These are phyloP conservation scores for Acanthopagrus latus DNA, from an alignment of 2,797 vertebrate species.

Conservation along the genomic window DNA sequence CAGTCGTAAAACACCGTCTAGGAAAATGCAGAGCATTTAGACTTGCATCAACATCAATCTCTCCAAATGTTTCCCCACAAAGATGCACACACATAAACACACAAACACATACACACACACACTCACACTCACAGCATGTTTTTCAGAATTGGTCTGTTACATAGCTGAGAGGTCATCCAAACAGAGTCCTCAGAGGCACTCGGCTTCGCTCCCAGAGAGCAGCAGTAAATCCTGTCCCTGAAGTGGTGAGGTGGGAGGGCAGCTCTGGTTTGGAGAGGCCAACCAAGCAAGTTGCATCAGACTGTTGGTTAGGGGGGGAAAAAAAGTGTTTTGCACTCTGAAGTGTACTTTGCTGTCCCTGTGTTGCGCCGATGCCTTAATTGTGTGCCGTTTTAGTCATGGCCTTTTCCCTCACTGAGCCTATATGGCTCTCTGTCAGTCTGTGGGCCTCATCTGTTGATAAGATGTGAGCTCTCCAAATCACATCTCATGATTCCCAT, in stretches of 20 bases:
- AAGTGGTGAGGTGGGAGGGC: constrained; percentile 70
- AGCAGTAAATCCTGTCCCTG: constrained; percentile 75
- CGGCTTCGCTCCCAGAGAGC: constrained; percentile 70
- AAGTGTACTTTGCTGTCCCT: constrained; percentile 22
- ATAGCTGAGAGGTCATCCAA: constrained; percentile 79
- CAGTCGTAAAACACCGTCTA: constrained; percentile 64
- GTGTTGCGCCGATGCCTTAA: constrained; percentile 22
- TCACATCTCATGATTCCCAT: constrained; percentile 69
- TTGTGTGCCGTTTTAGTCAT: constrained; percentile 24
- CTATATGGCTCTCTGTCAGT: constrained; percentile 28
- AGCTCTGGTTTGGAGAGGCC: constrained; percentile 68
- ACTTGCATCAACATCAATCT: constrained; percentile 54
- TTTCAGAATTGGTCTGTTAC: constrained; percentile 75
- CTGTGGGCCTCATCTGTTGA: constrained; percentile 47
- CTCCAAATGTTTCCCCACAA: constrained; percentile 62
- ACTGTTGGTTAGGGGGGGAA: constrained; percentile 37
- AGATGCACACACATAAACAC: constrained; percentile 30
- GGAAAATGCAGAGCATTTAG: constrained; percentile 65
- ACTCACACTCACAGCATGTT: constrained; percentile 50
- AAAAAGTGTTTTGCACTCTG: constrained; percentile 57
- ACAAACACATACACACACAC: constrained; percentile 37
- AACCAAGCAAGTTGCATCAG: constrained; percentile 68
- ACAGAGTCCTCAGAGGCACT: constrained; percentile 75
- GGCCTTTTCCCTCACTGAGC: constrained; percentile 27
- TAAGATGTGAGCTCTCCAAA: constrained; percentile 51